Evolutionary conservation across 1,140 invertebrate species (phyloP), one percentile per base, ranked within the genome.

Genomic region (Coptotermes formosanus): DNA sequence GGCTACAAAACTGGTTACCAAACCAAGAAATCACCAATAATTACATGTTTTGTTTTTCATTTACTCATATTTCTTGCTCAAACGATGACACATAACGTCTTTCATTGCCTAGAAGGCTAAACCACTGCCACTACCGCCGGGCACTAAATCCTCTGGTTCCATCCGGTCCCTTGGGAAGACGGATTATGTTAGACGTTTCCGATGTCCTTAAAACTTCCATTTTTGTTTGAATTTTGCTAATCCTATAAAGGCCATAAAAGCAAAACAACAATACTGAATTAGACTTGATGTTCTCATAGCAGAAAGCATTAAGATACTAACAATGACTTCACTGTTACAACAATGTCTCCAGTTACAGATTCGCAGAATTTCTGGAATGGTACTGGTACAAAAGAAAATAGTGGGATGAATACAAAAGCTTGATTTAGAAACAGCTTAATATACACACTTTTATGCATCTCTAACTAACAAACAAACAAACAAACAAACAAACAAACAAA

Each of bases 111-210:
- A 59, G 43, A n/a, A 45, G 52, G 83, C 83, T 52, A 55, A 16
- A 84, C 83, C 45, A 52, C 85, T 88, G 86, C 86, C 87, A 91
- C 92, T 94, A 94, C 91, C 93, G 93, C 86, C 92, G 91, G 88
- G 92, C 89, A 88, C 91, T 93, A 88, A 94, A 94, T 55, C 93
- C 93, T 83, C 90, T 91, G 30, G 92, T 93, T 87, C 93, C 93
- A 88, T 94, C 93, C 52, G 93, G 93, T 85, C 93, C 93, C 86
- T 89, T 90, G 45, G 93, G 93, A 90, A 92, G 90, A 87, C 93
- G 90, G 87, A 93, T 88, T 23, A 93, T 90, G 89, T 92, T 92
- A 44, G 75, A 85, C 44, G 43, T 75, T 44, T 88, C 88, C 48
- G 75, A 85, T 38, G 87, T 84, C 83, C 87, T 85, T 45, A 88